Percentiles rank a stretch among this genome's conserved stretches.
Evolutionary conservation across 2,888 invertebrate species (phyloP).

Genomic region (Unio delphinus): DNA sequence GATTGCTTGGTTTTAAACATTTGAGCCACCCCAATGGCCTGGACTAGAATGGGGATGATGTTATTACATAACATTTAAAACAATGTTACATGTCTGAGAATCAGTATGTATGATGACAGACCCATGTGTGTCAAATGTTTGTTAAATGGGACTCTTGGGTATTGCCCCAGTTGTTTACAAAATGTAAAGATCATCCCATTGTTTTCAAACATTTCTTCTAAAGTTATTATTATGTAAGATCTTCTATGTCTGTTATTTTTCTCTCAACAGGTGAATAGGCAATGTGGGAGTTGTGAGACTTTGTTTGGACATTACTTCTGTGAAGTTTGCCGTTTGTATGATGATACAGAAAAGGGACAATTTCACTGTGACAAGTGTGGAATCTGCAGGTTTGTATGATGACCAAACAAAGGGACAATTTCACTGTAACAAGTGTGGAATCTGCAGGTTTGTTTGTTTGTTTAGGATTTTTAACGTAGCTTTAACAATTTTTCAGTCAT

Average conservation of each 20-base stretch:
- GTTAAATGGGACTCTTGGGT: too few species aligned
- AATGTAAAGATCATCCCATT: background rate
- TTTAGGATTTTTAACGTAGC: too few species aligned
- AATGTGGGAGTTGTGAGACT: conserved; percentile 52
- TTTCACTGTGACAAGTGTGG: conserved; percentile 93
- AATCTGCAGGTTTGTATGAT: conserved; percentile 79
- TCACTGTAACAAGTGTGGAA: too few species aligned
- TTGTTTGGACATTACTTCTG: conserved; percentile 83
- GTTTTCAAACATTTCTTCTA: background rate
- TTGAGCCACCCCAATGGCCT: too few species aligned
- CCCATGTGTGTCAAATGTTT: too few species aligned
- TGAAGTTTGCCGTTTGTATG: conserved; percentile 88
- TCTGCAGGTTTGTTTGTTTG: too few species aligned
- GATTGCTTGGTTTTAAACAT: too few species aligned
- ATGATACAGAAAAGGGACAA: conserved; percentile 90
- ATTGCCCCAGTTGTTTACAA: background rate
- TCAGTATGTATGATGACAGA: too few species aligned
- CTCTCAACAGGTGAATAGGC: conserved; percentile 41
- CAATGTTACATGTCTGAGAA: too few species aligned
- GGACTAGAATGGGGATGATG: too few species aligned
- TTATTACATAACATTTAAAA: too few species aligned
- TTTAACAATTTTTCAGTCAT: too few species aligned
- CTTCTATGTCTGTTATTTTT: background rate
- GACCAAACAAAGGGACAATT: background rate
- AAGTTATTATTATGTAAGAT: background rate